phyloP scores from a whole-genome alignment of 1,140 invertebrate species.

The Colletes gigas region DNA sequence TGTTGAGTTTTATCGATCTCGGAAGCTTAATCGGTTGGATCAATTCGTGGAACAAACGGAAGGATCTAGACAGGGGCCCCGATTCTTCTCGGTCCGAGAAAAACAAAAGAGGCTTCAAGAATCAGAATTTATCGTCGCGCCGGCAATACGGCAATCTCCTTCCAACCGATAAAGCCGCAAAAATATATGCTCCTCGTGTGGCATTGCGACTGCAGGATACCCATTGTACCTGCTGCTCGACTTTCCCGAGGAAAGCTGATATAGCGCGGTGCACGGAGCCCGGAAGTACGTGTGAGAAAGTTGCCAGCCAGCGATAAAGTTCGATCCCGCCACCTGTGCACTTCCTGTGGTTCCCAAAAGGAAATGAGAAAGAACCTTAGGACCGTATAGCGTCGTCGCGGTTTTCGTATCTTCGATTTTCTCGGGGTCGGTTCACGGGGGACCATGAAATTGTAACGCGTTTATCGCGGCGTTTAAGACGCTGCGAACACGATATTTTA shows the following conservation, averaged over 20 bases:
- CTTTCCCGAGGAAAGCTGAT: constrained; percentile 5
- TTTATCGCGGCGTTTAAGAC: not conserved
- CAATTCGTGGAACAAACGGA: not conserved
- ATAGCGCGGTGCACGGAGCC: not conserved
- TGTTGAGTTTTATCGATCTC: too few relatives aligned
- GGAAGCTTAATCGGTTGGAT: not conserved
- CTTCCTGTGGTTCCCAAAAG: not conserved
- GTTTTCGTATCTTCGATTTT: not conserved
- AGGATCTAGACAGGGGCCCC: not conserved
- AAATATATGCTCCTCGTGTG: constrained; percentile 14
- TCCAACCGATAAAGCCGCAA: not conserved
- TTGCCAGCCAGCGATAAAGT: constrained; percentile 16
- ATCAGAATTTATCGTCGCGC: constrained; percentile 18
- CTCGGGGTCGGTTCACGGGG: not conserved
- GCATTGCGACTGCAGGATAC: not conserved
- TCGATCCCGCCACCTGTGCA: constrained; percentile 21
- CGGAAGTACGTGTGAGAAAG: constrained; percentile 29
- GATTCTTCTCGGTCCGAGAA: too few relatives aligned
- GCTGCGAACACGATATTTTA: too few relatives aligned
- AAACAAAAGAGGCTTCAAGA: not conserved
- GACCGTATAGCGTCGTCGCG: not conserved
- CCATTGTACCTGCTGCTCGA: not conserved
- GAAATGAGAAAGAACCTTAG: not conserved
- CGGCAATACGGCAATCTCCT: not conserved
- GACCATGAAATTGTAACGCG: not conserved